Percentiles rank a stretch among this genome's conserved stretches.
phyloP scores from a whole-genome alignment of 2,797 vertebrate genomes.

The Sebastes nivosus region DNA sequence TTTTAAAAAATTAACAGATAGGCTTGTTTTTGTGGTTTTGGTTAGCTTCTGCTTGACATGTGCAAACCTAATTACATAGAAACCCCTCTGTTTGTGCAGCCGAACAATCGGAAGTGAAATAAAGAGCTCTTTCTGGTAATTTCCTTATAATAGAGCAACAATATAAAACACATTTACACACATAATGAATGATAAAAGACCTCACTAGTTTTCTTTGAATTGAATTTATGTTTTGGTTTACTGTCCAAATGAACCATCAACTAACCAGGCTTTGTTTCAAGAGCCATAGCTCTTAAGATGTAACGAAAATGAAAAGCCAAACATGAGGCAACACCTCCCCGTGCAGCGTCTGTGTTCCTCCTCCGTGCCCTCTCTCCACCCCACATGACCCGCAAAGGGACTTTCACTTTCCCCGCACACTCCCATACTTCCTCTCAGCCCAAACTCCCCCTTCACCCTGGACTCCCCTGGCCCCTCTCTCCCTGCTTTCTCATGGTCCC shows the following conservation, averaged over 20 bases:
- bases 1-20: slow-evolving; percentile 36
- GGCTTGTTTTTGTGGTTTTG: slow-evolving; percentile 43
- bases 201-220: background rate
- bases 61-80: slow-evolving; percentile 44
- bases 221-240: slow-evolving; percentile 4
- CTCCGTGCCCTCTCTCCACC: slow-evolving; percentile 31
- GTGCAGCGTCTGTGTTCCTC: slow-evolving; percentile 47
- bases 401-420: slow-evolving; percentile 67
- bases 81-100: slow-evolving; percentile 1
- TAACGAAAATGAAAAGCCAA: slow-evolving; percentile 18
- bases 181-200: background rate
- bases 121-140: background rate
- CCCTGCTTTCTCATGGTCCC: slow-evolving; percentile 56
- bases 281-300: background rate
- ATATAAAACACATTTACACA: background rate
- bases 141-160: slow-evolving; percentile 3
- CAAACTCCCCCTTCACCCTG: slow-evolving; percentile 74
- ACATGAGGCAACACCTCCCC: slow-evolving; percentile 25
- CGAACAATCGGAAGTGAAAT: background rate
- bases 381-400: slow-evolving; percentile 41
- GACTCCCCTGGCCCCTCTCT: slow-evolving; percentile 70
- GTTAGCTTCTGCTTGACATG: slow-evolving; percentile 36
- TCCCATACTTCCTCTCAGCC: slow-evolving; percentile 63
- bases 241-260: slow-evolving; percentile 27
- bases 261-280: slow-evolving; percentile 3